phyloP scores from a whole-genome alignment of 2,797 vertebrate species.

The Rhinatrema bivittatum region DNA sequence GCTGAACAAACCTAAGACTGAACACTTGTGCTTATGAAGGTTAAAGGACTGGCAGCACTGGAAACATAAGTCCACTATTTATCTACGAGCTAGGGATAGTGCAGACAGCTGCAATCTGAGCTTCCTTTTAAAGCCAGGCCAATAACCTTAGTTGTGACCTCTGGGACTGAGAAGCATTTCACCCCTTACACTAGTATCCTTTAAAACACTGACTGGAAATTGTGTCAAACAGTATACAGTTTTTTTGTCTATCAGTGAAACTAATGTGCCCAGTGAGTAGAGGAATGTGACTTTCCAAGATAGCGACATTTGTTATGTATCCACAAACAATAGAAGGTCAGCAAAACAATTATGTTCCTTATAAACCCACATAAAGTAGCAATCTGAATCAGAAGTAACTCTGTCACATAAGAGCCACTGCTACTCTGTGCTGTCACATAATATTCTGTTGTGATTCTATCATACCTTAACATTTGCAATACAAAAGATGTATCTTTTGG shows the following conservation, averaged over 20 bases:
- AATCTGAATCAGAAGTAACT: too few relatives aligned
- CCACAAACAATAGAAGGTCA: conserved; percentile 4
- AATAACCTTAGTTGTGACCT: conserved; percentile 25
- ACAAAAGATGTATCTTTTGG: too few relatives aligned
- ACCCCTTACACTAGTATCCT: not conserved
- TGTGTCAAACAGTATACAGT: not conserved
- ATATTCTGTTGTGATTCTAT: too few relatives aligned
- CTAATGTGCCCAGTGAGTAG: not conserved
- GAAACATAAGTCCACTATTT: conserved; percentile 36
- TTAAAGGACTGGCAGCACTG: conserved; percentile 33
- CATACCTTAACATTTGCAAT: too few relatives aligned
- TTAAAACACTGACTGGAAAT: not conserved
- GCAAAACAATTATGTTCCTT: too few relatives aligned
- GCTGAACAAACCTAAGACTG: conserved; percentile 4
- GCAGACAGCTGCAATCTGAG: conserved; percentile 30
- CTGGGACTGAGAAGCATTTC: not conserved
- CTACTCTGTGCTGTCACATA: not conserved
- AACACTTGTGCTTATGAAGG: conserved; percentile 27
- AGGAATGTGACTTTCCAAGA: not conserved
- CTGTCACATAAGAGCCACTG: not conserved
- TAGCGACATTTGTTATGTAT: not conserved
- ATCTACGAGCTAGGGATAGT: conserved; percentile 26
- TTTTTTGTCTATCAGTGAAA: conserved; percentile 5
- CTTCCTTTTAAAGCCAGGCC: conserved; percentile 3
- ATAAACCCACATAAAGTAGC: too few relatives aligned